phyloP scores from a whole-genome alignment of 1,140 invertebrate species.

The Bradysia coprophila region DNA sequence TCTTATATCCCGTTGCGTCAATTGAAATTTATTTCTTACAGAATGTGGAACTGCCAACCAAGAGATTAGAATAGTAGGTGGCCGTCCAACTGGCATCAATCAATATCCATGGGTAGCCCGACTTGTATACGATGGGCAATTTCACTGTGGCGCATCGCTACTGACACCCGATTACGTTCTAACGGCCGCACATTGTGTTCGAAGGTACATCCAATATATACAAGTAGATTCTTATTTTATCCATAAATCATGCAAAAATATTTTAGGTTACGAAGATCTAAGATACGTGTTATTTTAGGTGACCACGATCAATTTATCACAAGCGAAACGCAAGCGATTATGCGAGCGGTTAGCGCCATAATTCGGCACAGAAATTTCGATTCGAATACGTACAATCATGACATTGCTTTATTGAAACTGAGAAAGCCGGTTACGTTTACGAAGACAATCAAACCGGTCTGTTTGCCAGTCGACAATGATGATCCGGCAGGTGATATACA shows the following conservation, averaged over 20 bases:
- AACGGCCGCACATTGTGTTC: conserved; percentile 49
- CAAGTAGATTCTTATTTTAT: neutral
- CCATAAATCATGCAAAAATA: conserved; percentile 9
- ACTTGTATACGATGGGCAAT: conserved; percentile 64
- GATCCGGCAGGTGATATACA: conserved; percentile 46
- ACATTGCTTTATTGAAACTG: conserved; percentile 62
- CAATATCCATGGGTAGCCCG: conserved; percentile 76
- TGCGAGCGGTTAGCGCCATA: conserved; percentile 56
- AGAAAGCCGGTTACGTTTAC: conserved; percentile 56
- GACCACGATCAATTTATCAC: conserved; percentile 65
- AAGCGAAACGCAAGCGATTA: conserved; percentile 51
- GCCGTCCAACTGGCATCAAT: conserved; percentile 54
- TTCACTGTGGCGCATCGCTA: conserved; percentile 77
- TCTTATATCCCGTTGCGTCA: no score
- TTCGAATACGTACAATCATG: conserved; percentile 68
- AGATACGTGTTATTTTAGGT: conserved; percentile 58
- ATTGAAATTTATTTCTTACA: no score
- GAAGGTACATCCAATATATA: conserved; percentile 31
- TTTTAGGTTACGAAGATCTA: conserved; percentile 48
- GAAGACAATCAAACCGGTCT: conserved; percentile 62
- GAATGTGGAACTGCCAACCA: conserved; percentile 53
- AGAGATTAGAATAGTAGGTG: conserved; percentile 46
- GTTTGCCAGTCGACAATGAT: conserved; percentile 41
- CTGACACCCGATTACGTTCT: conserved; percentile 52
- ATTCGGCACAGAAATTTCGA: conserved; percentile 67